Percentiles rank a stretch among this genome's conserved stretches.
Evolutionary conservation across 2,888 invertebrate genomes (phyloP).

Genomic region (Atrina japonica): DNA sequence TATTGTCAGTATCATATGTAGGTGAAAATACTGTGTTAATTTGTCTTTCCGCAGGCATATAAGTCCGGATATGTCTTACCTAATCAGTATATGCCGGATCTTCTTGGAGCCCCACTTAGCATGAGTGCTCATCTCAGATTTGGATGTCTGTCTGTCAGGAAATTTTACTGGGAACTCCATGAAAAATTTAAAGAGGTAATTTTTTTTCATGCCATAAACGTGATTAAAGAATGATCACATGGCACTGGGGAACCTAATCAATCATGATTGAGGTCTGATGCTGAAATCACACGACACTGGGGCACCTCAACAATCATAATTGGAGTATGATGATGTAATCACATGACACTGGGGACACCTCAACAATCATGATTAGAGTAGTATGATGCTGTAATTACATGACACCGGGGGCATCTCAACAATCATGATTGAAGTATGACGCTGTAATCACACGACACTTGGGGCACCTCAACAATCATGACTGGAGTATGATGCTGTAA

Average conservation of each 20-base stretch:
- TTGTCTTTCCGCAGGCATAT: slow-evolving; percentile 76
- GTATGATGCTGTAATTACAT: no score
- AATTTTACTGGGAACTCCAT: slow-evolving; percentile 87
- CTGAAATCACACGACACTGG: no score
- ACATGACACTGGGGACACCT: no score
- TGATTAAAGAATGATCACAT: not conserved
- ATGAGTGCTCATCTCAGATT: slow-evolving; percentile 87
- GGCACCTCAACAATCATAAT: slow-evolving; percentile 2
- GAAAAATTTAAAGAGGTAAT: slow-evolving; percentile 84
- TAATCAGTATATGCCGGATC: slow-evolving; percentile 86
- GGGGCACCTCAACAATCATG: not conserved
- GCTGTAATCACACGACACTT: no score
- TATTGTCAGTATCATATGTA: no score
- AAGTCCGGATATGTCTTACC: slow-evolving; percentile 85
- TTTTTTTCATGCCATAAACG: not conserved
- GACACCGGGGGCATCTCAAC: not conserved
- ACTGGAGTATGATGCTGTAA: not conserved
- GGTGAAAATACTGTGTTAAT: no score
- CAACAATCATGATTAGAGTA: no score
- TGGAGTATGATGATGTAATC: not conserved
- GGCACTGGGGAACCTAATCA: not conserved
- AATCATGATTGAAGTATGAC: no score
- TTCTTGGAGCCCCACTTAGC: slow-evolving; percentile 86
- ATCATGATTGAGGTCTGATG: no score
- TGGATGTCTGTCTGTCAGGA: slow-evolving; percentile 87